Percentiles rank a stretch among this genome's conserved stretches.
Evolutionary conservation across 2,888 invertebrate species (phyloP).

Genomic region (Papilio gigon): DNA sequence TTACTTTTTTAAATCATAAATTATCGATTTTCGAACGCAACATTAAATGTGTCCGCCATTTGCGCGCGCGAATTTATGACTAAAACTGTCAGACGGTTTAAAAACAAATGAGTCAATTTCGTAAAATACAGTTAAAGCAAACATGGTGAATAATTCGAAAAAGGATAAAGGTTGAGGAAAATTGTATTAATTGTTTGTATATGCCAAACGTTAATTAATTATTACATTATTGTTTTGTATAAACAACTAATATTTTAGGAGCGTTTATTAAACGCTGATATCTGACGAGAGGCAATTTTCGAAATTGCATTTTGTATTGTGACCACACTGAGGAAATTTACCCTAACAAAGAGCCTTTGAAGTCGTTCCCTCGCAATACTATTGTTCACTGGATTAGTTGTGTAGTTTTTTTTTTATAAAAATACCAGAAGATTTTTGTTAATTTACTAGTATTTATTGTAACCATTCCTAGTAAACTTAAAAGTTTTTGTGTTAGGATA

Average conservation of each 20-base stretch:
- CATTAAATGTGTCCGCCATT: slow-evolving; percentile 9
- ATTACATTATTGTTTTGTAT: background rate
- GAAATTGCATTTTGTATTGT: too few species aligned
- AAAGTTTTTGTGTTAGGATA: too few species aligned
- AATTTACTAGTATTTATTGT: too few species aligned
- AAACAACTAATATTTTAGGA: background rate
- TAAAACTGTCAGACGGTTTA: background rate
- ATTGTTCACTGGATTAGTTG: too few species aligned
- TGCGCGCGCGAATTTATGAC: slow-evolving; percentile 23
- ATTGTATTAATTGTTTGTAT: background rate
- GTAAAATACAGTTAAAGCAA: background rate
- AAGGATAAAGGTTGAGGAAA: slow-evolving; percentile 17
- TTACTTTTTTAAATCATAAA: background rate
- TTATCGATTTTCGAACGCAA: slow-evolving; percentile 27
- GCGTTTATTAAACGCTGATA: too few species aligned
- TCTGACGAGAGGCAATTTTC: too few species aligned
- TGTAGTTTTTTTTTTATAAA: too few species aligned
- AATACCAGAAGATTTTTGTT: too few species aligned
- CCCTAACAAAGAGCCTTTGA: too few species aligned
- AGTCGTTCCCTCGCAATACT: too few species aligned
- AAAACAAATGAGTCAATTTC: slow-evolving; percentile 13
- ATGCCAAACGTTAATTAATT: background rate
- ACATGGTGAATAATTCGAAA: slow-evolving; percentile 1
- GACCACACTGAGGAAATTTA: too few species aligned
- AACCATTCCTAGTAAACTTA: too few species aligned